Conservation (phyloP, 1,140 invertebrate genomes). For the Megalopta genalis region DNA sequence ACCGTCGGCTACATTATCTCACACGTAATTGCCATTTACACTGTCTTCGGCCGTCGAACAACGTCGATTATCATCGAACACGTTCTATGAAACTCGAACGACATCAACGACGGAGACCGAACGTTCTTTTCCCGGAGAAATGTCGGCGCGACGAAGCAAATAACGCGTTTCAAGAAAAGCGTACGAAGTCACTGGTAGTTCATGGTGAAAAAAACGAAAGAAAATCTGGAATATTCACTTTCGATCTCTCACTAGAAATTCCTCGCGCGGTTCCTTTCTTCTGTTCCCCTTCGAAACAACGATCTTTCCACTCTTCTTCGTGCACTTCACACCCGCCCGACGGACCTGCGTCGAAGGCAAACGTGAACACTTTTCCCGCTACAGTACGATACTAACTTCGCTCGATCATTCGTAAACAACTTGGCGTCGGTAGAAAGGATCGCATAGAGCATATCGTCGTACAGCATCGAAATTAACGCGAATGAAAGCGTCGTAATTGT, state of each 20-base stretch:
- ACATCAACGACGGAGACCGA: neutral
- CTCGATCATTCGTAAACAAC: neutral
- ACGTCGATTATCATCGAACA: neutral
- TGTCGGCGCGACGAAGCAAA: neutral
- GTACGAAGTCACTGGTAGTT: neutral
- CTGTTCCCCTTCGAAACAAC: neutral
- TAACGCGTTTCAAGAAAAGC: neutral
- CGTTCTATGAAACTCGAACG: neutral
- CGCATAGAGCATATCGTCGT: neutral
- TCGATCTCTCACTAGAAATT: neutral
- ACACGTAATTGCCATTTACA: too few relatives aligned
- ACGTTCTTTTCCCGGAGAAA: neutral
- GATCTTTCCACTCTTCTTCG: neutral
- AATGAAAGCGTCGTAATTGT: neutral
- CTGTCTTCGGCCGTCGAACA: neutral
- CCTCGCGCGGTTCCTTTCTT: neutral
- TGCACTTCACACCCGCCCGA: constrained; percentile 18
- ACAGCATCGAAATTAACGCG: too few relatives aligned
- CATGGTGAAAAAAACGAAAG: neutral
- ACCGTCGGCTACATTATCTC: neutral
- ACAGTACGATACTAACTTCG: too few relatives aligned
- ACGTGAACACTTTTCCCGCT: neutral
- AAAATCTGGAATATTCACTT: neutral
- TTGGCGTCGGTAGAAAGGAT: neutral
- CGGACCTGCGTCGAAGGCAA: neutral